Evolutionary conservation across 2,888 invertebrate species (phyloP), one percentile per base, ranked within the genome.

Genomic region (Stomorhina lunata): DNA sequence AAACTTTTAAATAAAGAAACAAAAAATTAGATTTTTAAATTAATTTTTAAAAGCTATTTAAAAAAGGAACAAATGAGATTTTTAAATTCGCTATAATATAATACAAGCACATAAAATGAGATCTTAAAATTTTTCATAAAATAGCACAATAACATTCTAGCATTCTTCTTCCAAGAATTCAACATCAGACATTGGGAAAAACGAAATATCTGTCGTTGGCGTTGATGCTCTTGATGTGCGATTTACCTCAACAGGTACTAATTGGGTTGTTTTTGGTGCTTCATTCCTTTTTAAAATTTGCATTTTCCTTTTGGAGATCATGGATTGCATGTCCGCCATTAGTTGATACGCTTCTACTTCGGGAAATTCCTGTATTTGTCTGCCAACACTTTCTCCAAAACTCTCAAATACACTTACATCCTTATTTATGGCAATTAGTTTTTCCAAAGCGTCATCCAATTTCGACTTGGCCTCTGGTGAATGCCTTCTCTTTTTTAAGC

Each of bases 361-460:
- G 10, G 50, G 34, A 66, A 66, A 66, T 17, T 66, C 66, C 32
- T 32, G 29, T 32, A 66, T 7, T 32, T 66, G 66, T 27, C 20
- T 66, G 5, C 27, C 66, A 66, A 66, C 66, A 50, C 27, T 66
- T 32, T 66, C 29, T 3, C 66, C 50, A 48, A 66, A 66, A 27
- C 22, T 45, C 4, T 40, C n/a, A 40, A 40, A 40, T 3, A n/a
- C 40, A 40, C 25, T 43, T 7, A 22, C 48, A 27, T 29, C 17
- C 22, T 65, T 48, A 27, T 65, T 65, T 15, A 65, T 65, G 20
- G 65, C 7, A 65, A 65, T 65, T 6, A 22, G 48, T 12, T 50
- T 50, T 4, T 22, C 48, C 48, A 50, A 22, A 22, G 48, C 25
- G 20, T 53, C 4, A 53, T 53, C 53, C 1, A 53, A 10, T 25